Evolutionary conservation across 2,113 vertebrate genomes (phyloP).

Genomic region (Nestor notabilis): DNA sequence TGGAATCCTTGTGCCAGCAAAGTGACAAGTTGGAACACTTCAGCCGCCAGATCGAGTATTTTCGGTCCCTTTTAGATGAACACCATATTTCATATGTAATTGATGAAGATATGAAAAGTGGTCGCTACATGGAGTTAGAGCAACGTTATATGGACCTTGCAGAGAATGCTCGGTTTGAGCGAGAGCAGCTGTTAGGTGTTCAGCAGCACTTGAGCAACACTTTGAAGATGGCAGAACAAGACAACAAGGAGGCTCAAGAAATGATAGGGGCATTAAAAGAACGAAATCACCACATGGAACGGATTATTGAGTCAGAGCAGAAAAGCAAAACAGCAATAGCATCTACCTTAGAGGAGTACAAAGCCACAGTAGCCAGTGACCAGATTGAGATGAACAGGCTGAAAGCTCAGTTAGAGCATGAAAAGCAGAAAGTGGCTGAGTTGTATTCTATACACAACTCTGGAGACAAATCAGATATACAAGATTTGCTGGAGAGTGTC

Average conservation of each 20-base stretch:
- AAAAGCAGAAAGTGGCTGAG: slow-evolving; percentile 90
- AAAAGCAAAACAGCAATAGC: slow-evolving; percentile 82
- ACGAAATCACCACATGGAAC: slow-evolving; percentile 93
- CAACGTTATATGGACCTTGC: slow-evolving; percentile 90
- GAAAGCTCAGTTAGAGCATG: slow-evolving; percentile 89
- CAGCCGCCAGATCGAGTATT: slow-evolving; percentile 89
- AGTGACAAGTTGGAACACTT: slow-evolving; percentile 91
- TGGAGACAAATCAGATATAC: slow-evolving; percentile 89
- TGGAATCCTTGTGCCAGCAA: slow-evolving; percentile 95
- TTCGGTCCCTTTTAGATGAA: slow-evolving; percentile 89
- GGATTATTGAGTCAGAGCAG: slow-evolving; percentile 88
- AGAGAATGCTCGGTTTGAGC: slow-evolving; percentile 90
- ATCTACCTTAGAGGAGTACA: slow-evolving; percentile 86
- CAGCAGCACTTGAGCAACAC: slow-evolving; percentile 96
- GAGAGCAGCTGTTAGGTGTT: slow-evolving; percentile 93
- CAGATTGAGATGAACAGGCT: slow-evolving; percentile 89
- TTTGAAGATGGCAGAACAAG: slow-evolving; percentile 94
- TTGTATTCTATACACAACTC: slow-evolving; percentile 91
- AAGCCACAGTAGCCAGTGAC: slow-evolving; percentile 81
- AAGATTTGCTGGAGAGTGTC: slow-evolving; percentile 89
- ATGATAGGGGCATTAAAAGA: slow-evolving; percentile 91
- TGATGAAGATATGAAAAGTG: slow-evolving; percentile 92
- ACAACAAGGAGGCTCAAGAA: slow-evolving; percentile 93
- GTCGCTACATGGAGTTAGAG: slow-evolving; percentile 93
- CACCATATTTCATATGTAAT: slow-evolving; percentile 86